These are phyloP conservation scores for Pseudorasbora parva DNA, from an alignment of 2,113 vertebrate species.

Conservation along the genomic window DNA sequence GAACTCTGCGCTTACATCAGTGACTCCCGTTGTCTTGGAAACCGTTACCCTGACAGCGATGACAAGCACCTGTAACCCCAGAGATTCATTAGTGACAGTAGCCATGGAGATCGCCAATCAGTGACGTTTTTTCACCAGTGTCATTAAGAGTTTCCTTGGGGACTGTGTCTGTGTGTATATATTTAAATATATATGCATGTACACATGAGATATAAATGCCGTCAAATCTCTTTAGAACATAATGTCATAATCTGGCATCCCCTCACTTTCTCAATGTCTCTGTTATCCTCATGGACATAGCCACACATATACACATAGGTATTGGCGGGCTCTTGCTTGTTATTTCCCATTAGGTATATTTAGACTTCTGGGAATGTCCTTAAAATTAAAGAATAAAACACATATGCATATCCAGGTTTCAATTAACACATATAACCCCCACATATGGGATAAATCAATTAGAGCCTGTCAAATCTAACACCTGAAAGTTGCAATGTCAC, in stretches of 20 bases:
- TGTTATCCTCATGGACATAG: background rate
- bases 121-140: conserved; percentile 26
- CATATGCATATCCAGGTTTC: conserved; percentile 26
- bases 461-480: conserved; percentile 35
- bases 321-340: conserved; percentile 21
- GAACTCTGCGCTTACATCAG: conserved; percentile 69
- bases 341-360: conserved; percentile 2
- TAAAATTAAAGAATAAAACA: conserved; percentile 10
- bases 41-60: conserved; percentile 42
- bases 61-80: conserved; percentile 52
- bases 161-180: background rate
- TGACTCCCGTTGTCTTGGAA: conserved; percentile 67
- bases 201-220: conserved; percentile 14
- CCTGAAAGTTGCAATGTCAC: background rate
- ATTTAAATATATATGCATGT: background rate
- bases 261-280: conserved; percentile 21
- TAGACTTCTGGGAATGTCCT: conserved; percentile 8
- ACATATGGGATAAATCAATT: conserved; percentile 41
- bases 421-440: conserved; percentile 45
- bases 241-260: conserved; percentile 28
- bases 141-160: conserved; percentile 42
- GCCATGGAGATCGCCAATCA: conserved; percentile 42
- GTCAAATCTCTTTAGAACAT: background rate
- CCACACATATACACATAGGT: conserved; percentile 12
- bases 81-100: conserved; percentile 55